Evolutionary conservation across 2,113 vertebrate genomes (phyloP).

Genomic region (Gallinago undulata): DNA sequence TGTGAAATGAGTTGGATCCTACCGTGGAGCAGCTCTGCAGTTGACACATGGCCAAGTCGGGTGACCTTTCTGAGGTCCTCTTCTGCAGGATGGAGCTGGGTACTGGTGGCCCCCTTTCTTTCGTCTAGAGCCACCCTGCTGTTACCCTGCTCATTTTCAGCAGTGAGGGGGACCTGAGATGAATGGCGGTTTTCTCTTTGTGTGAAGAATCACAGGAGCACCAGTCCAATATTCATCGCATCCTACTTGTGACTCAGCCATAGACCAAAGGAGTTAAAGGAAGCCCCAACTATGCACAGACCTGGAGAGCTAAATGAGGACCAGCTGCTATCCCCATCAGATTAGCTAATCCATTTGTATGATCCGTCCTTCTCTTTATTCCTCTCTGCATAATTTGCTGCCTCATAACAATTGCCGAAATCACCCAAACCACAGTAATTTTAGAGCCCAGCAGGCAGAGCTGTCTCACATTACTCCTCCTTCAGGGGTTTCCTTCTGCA

Average conservation of each 20-base stretch:
- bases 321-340: slow-evolving; percentile 56
- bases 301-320: not conserved
- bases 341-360: slow-evolving; percentile 36
- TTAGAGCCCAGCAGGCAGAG: slow-evolving; percentile 1
- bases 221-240: not conserved
- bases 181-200: not conserved
- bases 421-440: slow-evolving; percentile 35
- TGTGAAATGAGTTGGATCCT: not conserved
- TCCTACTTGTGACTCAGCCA: not conserved
- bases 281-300: not conserved
- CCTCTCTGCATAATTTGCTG: not conserved
- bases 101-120: not conserved
- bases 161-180: not conserved
- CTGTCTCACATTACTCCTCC: slow-evolving; percentile 9
- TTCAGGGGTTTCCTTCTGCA: slow-evolving; percentile 34
- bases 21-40: not conserved
- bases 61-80: not conserved
- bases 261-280: not conserved
- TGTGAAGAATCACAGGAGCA: not conserved
- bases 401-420: not conserved
- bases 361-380: not conserved
- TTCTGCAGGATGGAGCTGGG: not conserved
- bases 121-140: not conserved
- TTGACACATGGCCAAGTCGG: rapidly evolving
- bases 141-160: not conserved